A percentile compares a stretch with the other conserved stretches of the same genome.
Evolutionary conservation across 2,888 invertebrate genomes (phyloP).

Genomic region (Ornithoptera alexandrae): DNA sequence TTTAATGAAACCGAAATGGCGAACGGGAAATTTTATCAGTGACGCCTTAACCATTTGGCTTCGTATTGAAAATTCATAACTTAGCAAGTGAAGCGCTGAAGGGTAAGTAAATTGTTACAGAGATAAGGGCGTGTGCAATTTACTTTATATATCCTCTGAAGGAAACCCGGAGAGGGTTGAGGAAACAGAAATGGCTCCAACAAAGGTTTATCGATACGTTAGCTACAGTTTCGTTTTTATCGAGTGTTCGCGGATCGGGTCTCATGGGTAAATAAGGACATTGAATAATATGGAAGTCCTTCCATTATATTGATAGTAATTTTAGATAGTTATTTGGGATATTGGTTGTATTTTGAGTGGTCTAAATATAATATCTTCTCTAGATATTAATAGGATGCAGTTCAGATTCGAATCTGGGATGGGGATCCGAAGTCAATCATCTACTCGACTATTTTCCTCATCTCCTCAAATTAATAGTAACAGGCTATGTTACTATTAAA

Average conservation of each 20-base stretch:
- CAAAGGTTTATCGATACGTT: constrained; percentile 57
- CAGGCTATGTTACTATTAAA: too few relatives aligned
- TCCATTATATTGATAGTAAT: constrained; percentile 27
- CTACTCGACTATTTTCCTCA: too few relatives aligned
- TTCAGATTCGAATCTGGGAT: too few relatives aligned
- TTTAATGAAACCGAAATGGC: constrained; percentile 19
- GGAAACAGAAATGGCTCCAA: constrained; percentile 46
- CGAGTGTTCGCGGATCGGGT: constrained; percentile 23
- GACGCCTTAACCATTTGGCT: constrained; percentile 40
- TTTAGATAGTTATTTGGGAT: constrained; percentile 4
- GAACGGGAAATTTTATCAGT: constrained; percentile 22
- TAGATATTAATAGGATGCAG: too few relatives aligned
- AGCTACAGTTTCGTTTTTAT: constrained; percentile 36
- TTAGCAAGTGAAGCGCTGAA: constrained; percentile 45
- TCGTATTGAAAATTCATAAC: constrained; percentile 60
- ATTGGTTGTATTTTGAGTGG: not conserved
- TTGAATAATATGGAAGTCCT: constrained; percentile 25
- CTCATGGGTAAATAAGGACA: constrained; percentile 31
- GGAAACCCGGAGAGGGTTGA: constrained; percentile 37
- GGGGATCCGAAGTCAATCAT: too few relatives aligned
- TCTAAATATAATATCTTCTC: not conserved
- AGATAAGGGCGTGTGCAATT: constrained; percentile 63
- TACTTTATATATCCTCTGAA: constrained; percentile 48
- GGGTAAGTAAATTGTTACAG: constrained; percentile 32
- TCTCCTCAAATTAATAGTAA: too few relatives aligned